Base-by-base conservation (phyloP, 1,140 invertebrate genomes). In the Atopsyche davidsoni region DNA sequence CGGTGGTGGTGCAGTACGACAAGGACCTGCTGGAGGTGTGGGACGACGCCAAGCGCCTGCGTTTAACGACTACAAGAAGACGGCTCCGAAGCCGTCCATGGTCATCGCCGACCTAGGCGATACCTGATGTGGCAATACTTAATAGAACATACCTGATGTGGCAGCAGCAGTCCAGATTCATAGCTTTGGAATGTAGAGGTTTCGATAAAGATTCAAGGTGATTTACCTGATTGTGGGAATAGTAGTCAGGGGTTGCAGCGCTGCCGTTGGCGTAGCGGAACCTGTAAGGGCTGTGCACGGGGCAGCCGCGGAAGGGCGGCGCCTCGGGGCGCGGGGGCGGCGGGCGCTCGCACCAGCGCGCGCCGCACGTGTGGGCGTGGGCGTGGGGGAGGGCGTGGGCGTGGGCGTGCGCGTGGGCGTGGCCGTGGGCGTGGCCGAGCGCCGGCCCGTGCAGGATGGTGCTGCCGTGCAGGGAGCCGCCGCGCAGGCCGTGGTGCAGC, bases 41-140 rank as follows among this genome's bases (percentile, higher is more conserved):
- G 91, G 92, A 96, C 62, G 92, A 95, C 64, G 92, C 92, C 10
- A 96, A 96, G 64, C 76, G 91, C 56, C 70, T 95, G 28, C 77
- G 92, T 93, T 93, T 74, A 94, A 95, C 66, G 92, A 94, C 68
- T 96, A 96, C 62, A 90, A 94, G 69, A 94, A 95, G 75, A 93
- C 91, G 0, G 91, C 91, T 2, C 92, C 89, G 13, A 93, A 93
- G 66, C 88, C 89, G 2, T 89, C 89, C 4, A 92, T 94, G 86
- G 88, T 92, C 28, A 93, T 94, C 55, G 89, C 90, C 19, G 91
- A 95, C 70, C 75, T 95, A 48, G 90, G 94, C 63, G 90, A n/a
- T n/a, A n/a, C n/a, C n/a, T n/a, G n/a, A n/a, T n/a, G n/a, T n/a
- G n/a, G n/a, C n/a, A n/a, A n/a, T n/a, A n/a, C n/a, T n/a, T n/a